Conservation (phyloP, 2,888 invertebrate species). For the Meiosimyza platycephala region DNA sequence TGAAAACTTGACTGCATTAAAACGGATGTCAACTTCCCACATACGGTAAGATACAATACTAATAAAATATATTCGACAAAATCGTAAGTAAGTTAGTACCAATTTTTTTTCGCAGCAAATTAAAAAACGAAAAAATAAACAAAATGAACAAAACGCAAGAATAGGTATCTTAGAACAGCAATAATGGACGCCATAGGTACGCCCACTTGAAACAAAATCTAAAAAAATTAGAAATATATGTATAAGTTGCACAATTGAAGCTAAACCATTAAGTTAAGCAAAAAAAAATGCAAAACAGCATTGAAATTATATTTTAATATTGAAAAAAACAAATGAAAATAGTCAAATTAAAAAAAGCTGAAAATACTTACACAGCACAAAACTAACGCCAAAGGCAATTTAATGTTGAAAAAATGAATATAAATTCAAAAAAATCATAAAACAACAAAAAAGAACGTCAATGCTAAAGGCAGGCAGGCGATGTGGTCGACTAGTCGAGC, state of each 20-base stretch:
- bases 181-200: not conserved
- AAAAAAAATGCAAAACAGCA: no score
- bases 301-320: no score
- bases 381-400: no score
- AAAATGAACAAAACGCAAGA: not conserved
- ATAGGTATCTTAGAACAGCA: not conserved
- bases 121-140: not conserved
- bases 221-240: no score
- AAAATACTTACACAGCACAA: no score
- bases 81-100: not conserved
- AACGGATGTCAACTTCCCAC: conserved; percentile 35
- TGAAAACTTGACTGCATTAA: conserved; percentile 4
- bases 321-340: no score
- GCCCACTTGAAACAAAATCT: not conserved
- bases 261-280: no score
- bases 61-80: no score
- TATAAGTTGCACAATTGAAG: no score
- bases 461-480: conserved; percentile 29
- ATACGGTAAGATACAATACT: conserved; percentile 2
- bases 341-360: no score
- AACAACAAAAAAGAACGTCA: conserved; percentile 21
- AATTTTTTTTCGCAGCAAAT: not conserved
- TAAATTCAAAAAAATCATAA: no score
- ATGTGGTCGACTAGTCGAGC: conserved; percentile 25
- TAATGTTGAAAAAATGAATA: no score